Evolutionary conservation across 2,797 vertebrate genomes (phyloP), one percentile per base, ranked within the genome.

Genomic region (Manis pentadactyla): DNA sequence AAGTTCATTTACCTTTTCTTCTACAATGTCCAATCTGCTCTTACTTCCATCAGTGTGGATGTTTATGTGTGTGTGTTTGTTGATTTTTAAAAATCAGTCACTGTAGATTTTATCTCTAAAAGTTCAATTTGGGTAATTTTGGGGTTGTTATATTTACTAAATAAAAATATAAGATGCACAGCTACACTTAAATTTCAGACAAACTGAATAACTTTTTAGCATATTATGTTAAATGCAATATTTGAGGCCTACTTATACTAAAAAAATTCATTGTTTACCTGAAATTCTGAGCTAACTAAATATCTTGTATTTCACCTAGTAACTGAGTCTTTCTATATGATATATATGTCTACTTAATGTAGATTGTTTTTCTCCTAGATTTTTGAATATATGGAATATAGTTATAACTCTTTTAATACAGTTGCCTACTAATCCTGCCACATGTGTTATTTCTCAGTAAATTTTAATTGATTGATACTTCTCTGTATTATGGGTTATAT

Each of bases 211-310:
- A 68, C 18, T 90, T 77, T 69, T 71, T 39, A 93, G 13, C 46
- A 51, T 51, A 13, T 27, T 46, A 46, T 17, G 17, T 61, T 82
- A 49, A 57, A 7, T 1, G 4, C 29, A 57, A 4, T 34, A 91
- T n/a, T 25, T 49, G 4, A 57, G 18, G 25, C 3, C 25, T 3
- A 77, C 53, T 78, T 61, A 55, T 3, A 53, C 23, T 74, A 15
- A 46, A 90, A 69, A 93, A 53, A 11, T 3, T 39, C 13, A 21
- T 25, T 27, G 10, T 34, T 90, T 75, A 49, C 8, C 25, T 85
- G 51, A 92, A 92, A 94, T 85, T 79, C 29, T 87, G 77, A 88
- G n/a, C 66, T 68, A 89, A 74, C 59, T 27, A 31, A 57, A 2
- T 13, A 27, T 42, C 51, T 53, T 46, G 19, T 31, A 39, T 78